These are phyloP conservation scores for Xiphorhynchus erythropygius DNA, from an alignment of 2,797 vertebrate species.

Conservation along the genomic window DNA sequence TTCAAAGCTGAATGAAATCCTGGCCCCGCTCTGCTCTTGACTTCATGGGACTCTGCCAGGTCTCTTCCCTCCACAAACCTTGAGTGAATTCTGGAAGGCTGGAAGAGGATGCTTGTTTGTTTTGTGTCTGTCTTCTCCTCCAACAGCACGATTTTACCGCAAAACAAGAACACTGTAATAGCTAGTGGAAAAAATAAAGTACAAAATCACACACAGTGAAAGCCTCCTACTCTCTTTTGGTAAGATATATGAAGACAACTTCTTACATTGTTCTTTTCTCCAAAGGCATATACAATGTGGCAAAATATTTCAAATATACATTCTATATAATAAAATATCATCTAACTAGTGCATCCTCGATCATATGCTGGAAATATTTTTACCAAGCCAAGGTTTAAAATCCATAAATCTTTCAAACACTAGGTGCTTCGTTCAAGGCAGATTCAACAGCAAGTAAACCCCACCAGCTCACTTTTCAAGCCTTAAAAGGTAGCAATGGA, in stretches of 20 bases:
- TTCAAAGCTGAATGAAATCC: background rate
- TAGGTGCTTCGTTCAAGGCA: constrained; percentile 53
- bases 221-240: constrained; percentile 48
- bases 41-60: background rate
- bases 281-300: constrained; percentile 58
- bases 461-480: constrained; percentile 26
- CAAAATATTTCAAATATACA: constrained; percentile 68
- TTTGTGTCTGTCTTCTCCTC: background rate
- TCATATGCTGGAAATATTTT: constrained; percentile 56
- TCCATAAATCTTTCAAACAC: constrained; percentile 23
- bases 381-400: constrained; percentile 56
- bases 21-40: background rate
- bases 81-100: background rate
- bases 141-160: constrained; percentile 10
- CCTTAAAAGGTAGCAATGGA: constrained; percentile 3
- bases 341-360: constrained; percentile 61
- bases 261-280: constrained; percentile 61
- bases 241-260: constrained; percentile 40
- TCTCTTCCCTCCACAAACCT: constrained; percentile 3
- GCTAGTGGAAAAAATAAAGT: constrained; percentile 40
- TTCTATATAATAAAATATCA: constrained; percentile 63
- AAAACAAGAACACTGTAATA: constrained; percentile 46
- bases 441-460: constrained; percentile 42
- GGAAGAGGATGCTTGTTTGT: background rate
- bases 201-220: constrained; percentile 47